phyloP scores from a whole-genome alignment of 1,140 invertebrate genomes.

The Ceratina japonica region DNA sequence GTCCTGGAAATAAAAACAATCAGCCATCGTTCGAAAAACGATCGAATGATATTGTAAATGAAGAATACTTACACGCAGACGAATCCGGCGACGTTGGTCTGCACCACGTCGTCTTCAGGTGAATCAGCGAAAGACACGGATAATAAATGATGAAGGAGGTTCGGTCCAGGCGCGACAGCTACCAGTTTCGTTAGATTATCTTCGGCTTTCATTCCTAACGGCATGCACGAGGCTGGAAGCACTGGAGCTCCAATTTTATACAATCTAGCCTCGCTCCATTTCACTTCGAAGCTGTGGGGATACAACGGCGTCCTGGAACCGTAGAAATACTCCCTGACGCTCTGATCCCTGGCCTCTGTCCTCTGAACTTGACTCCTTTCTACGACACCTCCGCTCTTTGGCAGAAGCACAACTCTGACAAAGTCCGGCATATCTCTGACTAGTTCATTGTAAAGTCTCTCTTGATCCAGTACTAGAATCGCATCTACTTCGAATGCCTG shows the following conservation, averaged over 20 bases:
- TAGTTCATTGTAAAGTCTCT: slow-evolving; percentile 96
- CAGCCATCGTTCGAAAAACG: not conserved
- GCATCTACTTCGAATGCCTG: slow-evolving; percentile 97
- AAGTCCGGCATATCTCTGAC: slow-evolving; percentile 95
- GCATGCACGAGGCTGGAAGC: slow-evolving; percentile 96
- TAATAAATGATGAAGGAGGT: slow-evolving; percentile 92
- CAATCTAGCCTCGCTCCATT: slow-evolving; percentile 92
- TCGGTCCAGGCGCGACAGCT: slow-evolving; percentile 85
- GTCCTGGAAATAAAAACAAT: slow-evolving; percentile 84
- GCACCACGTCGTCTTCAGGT: slow-evolving; percentile 88
- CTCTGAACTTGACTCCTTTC: slow-evolving; percentile 88
- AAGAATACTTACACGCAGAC: slow-evolving; percentile 88
- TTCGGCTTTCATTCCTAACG: slow-evolving; percentile 95
- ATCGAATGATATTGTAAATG: slow-evolving; percentile 1
- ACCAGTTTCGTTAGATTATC: slow-evolving; percentile 96
- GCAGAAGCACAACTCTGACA: slow-evolving; percentile 95
- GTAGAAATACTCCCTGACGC: slow-evolving; percentile 97
- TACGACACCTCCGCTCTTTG: slow-evolving; percentile 98
- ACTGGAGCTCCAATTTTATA: slow-evolving; percentile 97
- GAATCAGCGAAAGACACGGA: slow-evolving; percentile 92
- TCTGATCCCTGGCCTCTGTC: slow-evolving; percentile 87
- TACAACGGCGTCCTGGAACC: slow-evolving; percentile 90
- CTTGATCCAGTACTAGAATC: slow-evolving; percentile 97
- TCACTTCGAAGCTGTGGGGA: slow-evolving; percentile 94
- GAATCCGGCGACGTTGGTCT: slow-evolving; percentile 94